Evolutionary conservation across 2,888 invertebrate genomes (phyloP).

Genomic region (Dynastes grantii): DNA sequence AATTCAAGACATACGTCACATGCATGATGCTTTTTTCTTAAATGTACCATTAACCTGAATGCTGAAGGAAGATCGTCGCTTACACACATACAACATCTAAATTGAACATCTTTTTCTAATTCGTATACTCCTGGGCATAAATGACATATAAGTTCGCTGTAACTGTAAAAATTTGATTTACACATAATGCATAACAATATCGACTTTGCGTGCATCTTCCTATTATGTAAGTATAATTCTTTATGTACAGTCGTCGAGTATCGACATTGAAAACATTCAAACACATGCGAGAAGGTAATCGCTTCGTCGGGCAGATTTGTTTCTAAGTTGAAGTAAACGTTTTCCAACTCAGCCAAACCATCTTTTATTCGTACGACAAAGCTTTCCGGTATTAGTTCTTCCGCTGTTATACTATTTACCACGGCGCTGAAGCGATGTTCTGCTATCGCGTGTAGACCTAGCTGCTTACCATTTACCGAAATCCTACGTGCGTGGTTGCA

Average conservation of each 20-base stretch:
- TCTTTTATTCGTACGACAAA: slow-evolving; percentile 80
- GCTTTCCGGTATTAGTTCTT: slow-evolving; percentile 81
- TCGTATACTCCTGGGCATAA: slow-evolving; percentile 87
- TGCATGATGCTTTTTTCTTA: slow-evolving; percentile 86
- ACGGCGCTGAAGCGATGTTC: slow-evolving; percentile 84
- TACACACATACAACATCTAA: slow-evolving; percentile 88
- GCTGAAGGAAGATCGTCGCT: slow-evolving; percentile 86
- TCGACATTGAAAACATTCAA: slow-evolving; percentile 91
- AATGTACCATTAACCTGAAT: slow-evolving; percentile 90
- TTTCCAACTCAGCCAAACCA: slow-evolving; percentile 76
- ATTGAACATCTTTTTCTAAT: slow-evolving; percentile 78
- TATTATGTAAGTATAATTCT: slow-evolving; percentile 86
- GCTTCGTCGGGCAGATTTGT: slow-evolving; percentile 76
- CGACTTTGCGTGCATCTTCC: slow-evolving; percentile 89
- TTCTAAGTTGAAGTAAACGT: slow-evolving; percentile 81
- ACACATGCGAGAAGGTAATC: slow-evolving; percentile 78
- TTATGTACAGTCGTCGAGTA: slow-evolving; percentile 85
- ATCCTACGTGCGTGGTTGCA: slow-evolving; percentile 91
- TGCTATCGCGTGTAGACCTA: slow-evolving; percentile 85
- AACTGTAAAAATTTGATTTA: slow-evolving; percentile 89
- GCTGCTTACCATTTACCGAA: slow-evolving; percentile 86
- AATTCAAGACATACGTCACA: slow-evolving; percentile 91
- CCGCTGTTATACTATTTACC: slow-evolving; percentile 84
- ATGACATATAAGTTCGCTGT: slow-evolving; percentile 90
- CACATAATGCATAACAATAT: slow-evolving; percentile 90